phyloP scores from a whole-genome alignment of 2,113 vertebrate species.

The Hippolais icterina region DNA sequence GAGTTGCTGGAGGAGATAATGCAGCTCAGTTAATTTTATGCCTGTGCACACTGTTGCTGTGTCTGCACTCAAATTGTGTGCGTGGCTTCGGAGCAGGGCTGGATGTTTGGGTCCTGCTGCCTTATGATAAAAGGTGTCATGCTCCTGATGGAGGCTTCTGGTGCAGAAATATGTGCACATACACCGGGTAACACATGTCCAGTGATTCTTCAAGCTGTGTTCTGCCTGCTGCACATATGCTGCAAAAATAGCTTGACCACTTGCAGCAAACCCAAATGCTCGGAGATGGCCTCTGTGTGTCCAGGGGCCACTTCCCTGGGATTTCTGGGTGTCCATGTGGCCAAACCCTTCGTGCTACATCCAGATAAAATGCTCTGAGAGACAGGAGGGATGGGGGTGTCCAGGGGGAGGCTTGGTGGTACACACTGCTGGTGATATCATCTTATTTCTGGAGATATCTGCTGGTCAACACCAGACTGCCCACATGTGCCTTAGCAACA shows the following conservation, averaged over 20 bases:
- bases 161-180: not conserved
- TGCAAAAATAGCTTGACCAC: conserved; percentile 29
- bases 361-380: not conserved
- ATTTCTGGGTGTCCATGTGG: not conserved
- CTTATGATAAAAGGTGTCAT: conserved; percentile 14
- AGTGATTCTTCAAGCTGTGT: conserved; percentile 46
- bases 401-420: not conserved
- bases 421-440: not conserved
- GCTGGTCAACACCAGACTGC: not conserved
- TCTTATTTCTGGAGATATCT: not conserved
- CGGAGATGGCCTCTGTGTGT: not conserved
- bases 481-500: conserved; percentile 45
- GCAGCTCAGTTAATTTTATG: conserved; percentile 3
- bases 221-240: conserved; percentile 34
- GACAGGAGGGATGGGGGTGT: not conserved
- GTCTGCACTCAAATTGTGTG: not conserved
- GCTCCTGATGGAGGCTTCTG: conserved; percentile 15
- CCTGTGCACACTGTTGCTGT: conserved; percentile 10
- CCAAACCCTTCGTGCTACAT: rapidly evolving
- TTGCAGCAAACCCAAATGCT: not conserved
- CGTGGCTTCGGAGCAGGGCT: not conserved
- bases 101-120: conserved; percentile 15
- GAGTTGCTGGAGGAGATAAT: conserved; percentile 31
- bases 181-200: not conserved
- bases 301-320: not conserved